phyloP scores from a whole-genome alignment of 2,888 invertebrate genomes.

The Marronus borbonicus region DNA sequence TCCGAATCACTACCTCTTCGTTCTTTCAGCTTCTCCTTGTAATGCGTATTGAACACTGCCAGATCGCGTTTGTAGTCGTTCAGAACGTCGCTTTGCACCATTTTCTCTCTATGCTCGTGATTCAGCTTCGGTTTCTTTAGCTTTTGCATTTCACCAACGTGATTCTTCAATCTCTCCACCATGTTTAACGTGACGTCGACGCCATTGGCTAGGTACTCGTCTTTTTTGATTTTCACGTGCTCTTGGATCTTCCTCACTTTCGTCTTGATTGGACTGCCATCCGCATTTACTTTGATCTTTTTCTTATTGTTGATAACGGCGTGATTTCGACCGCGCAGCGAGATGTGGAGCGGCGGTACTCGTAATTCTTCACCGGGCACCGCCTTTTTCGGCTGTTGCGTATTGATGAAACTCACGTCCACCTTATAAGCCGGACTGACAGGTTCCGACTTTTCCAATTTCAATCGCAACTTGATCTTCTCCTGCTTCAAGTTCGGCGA shows the following conservation, averaged over 20 bases:
- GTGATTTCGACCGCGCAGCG: conserved; percentile 86
- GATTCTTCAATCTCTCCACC: conserved; percentile 54
- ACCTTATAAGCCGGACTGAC: conserved; percentile 86
- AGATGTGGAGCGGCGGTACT: conserved; percentile 92
- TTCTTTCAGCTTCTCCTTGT: conserved; percentile 69
- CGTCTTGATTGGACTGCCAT: conserved; percentile 61
- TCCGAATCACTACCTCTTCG: conserved; percentile 73
- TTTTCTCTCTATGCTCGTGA: conserved; percentile 58
- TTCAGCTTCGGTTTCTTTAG: conserved; percentile 64
- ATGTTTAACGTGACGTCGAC: conserved; percentile 39
- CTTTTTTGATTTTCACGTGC: conserved; percentile 50
- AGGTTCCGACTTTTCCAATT: conserved; percentile 88
- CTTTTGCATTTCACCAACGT: conserved; percentile 60
- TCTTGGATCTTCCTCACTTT: conserved; percentile 63
- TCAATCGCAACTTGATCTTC: conserved; percentile 86
- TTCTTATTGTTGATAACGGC: conserved; percentile 88
- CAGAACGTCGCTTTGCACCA: background rate
- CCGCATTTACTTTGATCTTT: conserved; percentile 69
- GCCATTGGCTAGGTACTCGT: conserved; percentile 34
- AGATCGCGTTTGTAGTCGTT: conserved; percentile 46
- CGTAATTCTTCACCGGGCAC: conserved; percentile 78
- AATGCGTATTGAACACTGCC: conserved; percentile 56
- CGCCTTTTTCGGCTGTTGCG: conserved; percentile 71
- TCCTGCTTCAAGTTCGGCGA: conserved; percentile 72
- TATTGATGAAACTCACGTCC: conserved; percentile 82